phyloP scores from a whole-genome alignment of 2,797 vertebrate species.

The Myotis findleyi region DNA sequence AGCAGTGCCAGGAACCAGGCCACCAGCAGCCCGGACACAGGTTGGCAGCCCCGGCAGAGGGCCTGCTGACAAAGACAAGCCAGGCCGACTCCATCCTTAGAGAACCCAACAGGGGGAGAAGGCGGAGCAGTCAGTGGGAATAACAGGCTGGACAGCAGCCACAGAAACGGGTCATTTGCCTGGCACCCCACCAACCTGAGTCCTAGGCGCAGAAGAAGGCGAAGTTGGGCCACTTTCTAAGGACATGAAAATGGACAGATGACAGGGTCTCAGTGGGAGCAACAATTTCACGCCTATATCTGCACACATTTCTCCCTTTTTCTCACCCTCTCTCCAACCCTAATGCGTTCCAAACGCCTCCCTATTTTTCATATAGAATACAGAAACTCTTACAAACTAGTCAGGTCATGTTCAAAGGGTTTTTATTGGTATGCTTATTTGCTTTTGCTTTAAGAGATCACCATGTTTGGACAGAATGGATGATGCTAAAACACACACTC shows the following conservation, averaged over 20 bases:
- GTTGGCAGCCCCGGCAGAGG: not conserved
- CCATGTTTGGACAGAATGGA: not conserved
- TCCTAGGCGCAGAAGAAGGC: conserved; percentile 11
- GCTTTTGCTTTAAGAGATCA: not conserved
- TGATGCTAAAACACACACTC: not conserved
- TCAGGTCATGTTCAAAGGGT: not conserved
- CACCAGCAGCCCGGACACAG: not conserved
- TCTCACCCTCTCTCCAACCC: not conserved
- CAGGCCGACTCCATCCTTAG: not conserved
- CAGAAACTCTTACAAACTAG: not conserved
- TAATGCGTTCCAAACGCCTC: not conserved
- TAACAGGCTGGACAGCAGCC: not conserved
- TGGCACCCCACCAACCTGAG: not conserved
- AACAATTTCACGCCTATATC: not conserved
- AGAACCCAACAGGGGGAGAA: not conserved
- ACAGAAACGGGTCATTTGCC: not conserved
- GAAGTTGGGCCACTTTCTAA: not conserved
- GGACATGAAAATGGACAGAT: not conserved
- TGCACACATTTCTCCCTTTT: not conserved
- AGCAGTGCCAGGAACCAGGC: not conserved
- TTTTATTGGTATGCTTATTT: not conserved
- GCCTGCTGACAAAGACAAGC: not conserved
- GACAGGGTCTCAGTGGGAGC: conserved; percentile 17
- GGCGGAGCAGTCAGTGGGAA: not conserved
- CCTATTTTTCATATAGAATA: not conserved